A percentile compares a stretch with the other conserved stretches of the same genome.
These are phyloP conservation scores for Ophioninae sp. DNA, from an alignment of 2,888 invertebrate genomes.

Conservation along the genomic window DNA sequence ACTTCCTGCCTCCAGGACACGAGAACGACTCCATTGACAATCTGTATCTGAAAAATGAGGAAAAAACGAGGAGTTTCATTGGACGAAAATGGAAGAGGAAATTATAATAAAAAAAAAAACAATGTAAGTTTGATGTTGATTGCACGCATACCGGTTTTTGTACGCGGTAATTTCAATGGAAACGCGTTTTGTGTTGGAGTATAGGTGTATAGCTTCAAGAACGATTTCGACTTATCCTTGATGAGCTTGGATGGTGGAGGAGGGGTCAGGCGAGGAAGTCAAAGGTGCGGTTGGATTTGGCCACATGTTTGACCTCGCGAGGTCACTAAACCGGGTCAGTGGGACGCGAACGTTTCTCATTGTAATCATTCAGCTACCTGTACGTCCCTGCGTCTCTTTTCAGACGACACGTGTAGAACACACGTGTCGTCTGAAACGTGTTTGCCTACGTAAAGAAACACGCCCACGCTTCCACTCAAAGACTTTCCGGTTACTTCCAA, in stretches of 20 bases:
- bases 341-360: conserved; percentile 34
- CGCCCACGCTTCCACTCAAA: not conserved
- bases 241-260: not conserved
- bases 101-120: not conserved
- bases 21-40: conserved; percentile 92
- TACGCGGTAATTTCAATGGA: not conserved
- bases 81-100: not conserved
- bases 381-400: conserved; percentile 8
- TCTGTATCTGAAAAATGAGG: conserved; percentile 87
- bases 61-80: conserved; percentile 13
- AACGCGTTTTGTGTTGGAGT: not conserved
- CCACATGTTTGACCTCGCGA: conserved; percentile 43
- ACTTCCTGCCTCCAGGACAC: conserved; percentile 94
- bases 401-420: not conserved
- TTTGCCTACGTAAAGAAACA: not conserved
- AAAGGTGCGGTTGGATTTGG: conserved; percentile 10
- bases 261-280: not conserved
- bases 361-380: conserved; percentile 6
- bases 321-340: conserved; percentile 52
- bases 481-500: not conserved
- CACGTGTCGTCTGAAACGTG: conserved; percentile 20
- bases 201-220: not conserved
- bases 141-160: not conserved
- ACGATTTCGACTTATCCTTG: not conserved
- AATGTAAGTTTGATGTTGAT: not conserved